Conservation (phyloP, 2,797 vertebrate genomes). For the Chaetodon trifasciatus region DNA sequence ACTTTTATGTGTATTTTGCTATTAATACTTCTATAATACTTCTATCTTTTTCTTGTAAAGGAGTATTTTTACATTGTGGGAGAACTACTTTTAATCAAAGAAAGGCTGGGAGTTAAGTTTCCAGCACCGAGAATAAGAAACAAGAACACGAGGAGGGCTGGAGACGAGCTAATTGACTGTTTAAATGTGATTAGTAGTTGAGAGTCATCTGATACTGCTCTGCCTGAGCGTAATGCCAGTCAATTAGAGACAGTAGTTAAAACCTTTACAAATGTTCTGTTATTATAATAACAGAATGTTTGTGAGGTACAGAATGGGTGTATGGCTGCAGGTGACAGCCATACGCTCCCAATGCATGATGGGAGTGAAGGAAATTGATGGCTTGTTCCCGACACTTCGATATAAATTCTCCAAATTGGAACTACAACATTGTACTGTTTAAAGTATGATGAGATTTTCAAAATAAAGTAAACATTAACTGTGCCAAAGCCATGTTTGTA, state of each 20-base stretch:
- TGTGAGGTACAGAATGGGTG: neutral
- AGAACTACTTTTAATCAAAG: neutral
- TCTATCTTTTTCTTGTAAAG: neutral
- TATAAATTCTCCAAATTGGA: neutral
- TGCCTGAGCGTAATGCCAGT: neutral
- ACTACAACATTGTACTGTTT: neutral
- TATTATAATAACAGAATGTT: neutral
- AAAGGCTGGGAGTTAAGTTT: neutral
- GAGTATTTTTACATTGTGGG: neutral
- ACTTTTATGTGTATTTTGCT: no score
- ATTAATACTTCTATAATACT: no score
- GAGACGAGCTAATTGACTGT: neutral
- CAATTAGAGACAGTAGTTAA: neutral
- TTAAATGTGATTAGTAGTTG: slow-evolving; percentile 23
- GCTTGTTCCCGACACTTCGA: neutral
- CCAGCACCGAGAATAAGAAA: neutral
- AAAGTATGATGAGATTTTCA: neutral
- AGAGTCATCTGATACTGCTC: slow-evolving; percentile 19
- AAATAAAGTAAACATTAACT: neutral
- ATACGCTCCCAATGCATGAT: neutral
- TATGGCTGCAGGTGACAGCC: neutral
- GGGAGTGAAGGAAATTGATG: no score
- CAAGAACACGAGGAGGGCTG: neutral
- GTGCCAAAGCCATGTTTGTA: neutral
- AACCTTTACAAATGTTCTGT: neutral